phyloP scores from a whole-genome alignment of 2,113 vertebrate genomes.

The Hippocampus comes region DNA sequence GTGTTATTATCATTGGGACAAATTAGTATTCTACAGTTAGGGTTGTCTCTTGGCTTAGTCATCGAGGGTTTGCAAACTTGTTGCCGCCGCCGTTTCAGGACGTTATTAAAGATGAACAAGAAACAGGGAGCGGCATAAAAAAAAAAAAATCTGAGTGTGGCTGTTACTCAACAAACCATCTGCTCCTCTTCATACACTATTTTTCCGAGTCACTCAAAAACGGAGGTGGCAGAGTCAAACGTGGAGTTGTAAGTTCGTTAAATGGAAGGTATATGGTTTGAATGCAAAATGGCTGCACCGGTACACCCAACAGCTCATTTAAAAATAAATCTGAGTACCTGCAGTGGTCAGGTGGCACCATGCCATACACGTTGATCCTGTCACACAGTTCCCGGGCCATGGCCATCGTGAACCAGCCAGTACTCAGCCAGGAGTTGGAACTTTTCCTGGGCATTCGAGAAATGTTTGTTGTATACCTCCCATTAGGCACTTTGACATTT shows the following conservation, averaged over 20 bases:
- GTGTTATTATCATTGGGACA: too few species aligned
- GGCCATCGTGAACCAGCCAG: conserved; percentile 95
- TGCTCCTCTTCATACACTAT: conserved; percentile 6
- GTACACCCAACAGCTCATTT: not conserved
- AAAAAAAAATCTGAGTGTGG: conserved; percentile 12
- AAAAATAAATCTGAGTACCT: conserved; percentile 66
- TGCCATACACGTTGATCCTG: conserved; percentile 87
- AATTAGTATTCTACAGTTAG: too few species aligned
- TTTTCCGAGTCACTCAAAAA: conserved; percentile 28
- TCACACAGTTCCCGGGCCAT: conserved; percentile 90
- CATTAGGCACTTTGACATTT: too few species aligned
- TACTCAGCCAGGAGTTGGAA: conserved; percentile 94
- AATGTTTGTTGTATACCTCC: not conserved
- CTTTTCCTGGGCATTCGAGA: conserved; percentile 79
- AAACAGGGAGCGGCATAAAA: not conserved
- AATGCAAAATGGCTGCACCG: too few species aligned
- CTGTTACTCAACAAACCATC: conserved; percentile 3
- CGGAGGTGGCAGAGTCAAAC: conserved; percentile 24
- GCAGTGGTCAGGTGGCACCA: conserved; percentile 94
- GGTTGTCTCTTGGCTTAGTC: not conserved
- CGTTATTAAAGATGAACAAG: conserved; percentile 24
- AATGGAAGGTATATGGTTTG: too few species aligned
- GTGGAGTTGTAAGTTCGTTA: too few species aligned
- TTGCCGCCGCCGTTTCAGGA: conserved; percentile 10
- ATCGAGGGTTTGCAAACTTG: conserved; percentile 14